Evolutionary conservation across 2,888 invertebrate genomes (phyloP), one percentile per base, ranked within the genome.

Genomic region (Actias luna): DNA sequence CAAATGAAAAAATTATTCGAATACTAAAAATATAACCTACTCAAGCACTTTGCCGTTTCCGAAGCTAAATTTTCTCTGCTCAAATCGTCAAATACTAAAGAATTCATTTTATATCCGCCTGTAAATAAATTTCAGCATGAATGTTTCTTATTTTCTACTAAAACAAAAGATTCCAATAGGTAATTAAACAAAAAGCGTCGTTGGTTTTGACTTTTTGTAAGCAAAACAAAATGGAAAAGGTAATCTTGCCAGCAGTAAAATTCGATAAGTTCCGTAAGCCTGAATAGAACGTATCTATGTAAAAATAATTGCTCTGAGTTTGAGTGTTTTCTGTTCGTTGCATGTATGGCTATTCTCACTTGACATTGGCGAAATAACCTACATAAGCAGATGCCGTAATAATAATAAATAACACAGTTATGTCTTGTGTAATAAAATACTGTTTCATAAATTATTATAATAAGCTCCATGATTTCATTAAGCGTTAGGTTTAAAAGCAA

Each of bases 11-110:
- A 12, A 67, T 72, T 69, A 68, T 65, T 67, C 66, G 69, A 72
- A 73, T 74, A 87, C 89, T 87, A 71, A 87, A 88, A 88, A 81
- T 77, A 83, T 89, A 89, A 89, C 91, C 87, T 87, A 92, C 92
- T 80, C 76, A 91, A 67, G 82, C 84, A 87, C 80, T 86, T 85
- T 66, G 86, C 83, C 69, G 85, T 80, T 74, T 88, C 85, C 67
- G 76, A 80, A 69, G 88, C 85, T 72, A 89, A 83, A 74, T 86
- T 76, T 76, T 90, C 88, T 72, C 85, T 84, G 73, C 80, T 80
- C 69, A 86, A 77, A 80, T 90, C 89, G 67, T 88, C 87, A 74
- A 82, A 86, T 77, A 82, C 77, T 82, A 82, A 80, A 73, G 92
- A 92, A 91, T 92, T 88, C 92, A 92, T 92, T 79, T 89, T 92